phyloP scores from a whole-genome alignment of 37 sponge, comb jelly and placozoan species.

The Chondrilla cf. caribensis region DNA sequence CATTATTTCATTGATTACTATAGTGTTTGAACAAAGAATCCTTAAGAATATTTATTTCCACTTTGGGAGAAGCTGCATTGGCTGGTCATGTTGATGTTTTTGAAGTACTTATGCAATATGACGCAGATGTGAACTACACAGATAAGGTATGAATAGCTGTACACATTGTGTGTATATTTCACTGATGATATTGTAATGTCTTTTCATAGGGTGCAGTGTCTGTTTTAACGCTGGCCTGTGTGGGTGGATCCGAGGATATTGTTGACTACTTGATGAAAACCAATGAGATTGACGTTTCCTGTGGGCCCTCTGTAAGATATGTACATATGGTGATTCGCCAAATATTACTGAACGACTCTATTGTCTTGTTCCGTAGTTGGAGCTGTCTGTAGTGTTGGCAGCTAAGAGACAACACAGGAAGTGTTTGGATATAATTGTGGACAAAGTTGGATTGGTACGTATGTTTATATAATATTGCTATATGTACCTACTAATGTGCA shows the following conservation, averaged over 20 bases:
- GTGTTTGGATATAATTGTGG: not conserved
- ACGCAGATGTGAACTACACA: not conserved
- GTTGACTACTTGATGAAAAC: constrained; percentile 10
- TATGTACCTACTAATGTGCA: not conserved
- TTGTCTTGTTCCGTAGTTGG: not conserved
- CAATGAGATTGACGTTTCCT: not conserved
- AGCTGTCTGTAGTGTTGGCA: not conserved
- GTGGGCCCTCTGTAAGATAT: not conserved
- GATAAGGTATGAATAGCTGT: not conserved
- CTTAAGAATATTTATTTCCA: not conserved
- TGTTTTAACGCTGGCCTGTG: not conserved
- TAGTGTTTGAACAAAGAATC: not conserved
- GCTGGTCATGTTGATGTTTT: not conserved
- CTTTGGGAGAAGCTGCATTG: constrained; percentile 3
- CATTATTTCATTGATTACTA: too few species aligned
- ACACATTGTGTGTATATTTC: not conserved
- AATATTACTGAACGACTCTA: too few species aligned
- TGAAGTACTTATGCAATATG: not conserved
- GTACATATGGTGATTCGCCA: too few species aligned
- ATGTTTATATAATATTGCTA: not conserved
- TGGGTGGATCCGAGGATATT: constrained; percentile 1
- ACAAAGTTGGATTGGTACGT: not conserved
- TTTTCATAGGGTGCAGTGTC: not conserved
- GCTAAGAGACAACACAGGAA: not conserved
- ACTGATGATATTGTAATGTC: not conserved